Evolutionary conservation across 1,140 invertebrate species (phyloP), one percentile per base, ranked within the genome.

Genomic region (honey bee (Apis mellifera)): DNA sequence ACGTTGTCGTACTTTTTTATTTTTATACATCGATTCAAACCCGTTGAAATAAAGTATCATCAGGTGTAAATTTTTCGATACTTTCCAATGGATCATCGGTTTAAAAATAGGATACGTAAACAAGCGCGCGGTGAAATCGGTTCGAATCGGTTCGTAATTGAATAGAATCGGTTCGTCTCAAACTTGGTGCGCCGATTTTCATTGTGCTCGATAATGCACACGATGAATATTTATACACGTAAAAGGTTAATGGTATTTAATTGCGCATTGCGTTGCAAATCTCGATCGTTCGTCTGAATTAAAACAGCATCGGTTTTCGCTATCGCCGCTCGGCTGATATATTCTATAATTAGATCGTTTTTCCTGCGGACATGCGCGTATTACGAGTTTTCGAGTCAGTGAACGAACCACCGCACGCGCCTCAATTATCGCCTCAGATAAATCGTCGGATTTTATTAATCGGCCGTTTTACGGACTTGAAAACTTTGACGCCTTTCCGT

Each of bases 191-290:
- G 54, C 26, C 42, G 32, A 48, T 54, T 65, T 71, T 84, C 83
- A 89, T 90, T 90, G 87, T 89, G 78, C 84, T 72, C 62, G 78
- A 84, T 90, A 88, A 92, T 90, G 72, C 69, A 52, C 84, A 52
- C 84, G 80, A 92, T 92, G 92, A 93, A 92, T 93, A 93, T 93
- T 93, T 83, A 42, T 42, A 91, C 77, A 76, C 54, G 72, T 54
- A 72, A 90, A 88, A 90, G 91, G 90, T 92, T 91, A 93, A 93
- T 92, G 88, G 88, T 90, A 90, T 89, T 90, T 92, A 90, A 91
- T 90, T 90, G 87, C 86, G 90, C 80, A 89, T 91, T 87, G 87
- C 86, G 32, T 90, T 92, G 91, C 90, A 90, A 91, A 91, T 92
- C 82, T 84, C 50, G 59, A 69, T 73, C 72, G 71, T 26, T 52